These are phyloP conservation scores for Microtus oregoni DNA, from an alignment of 2,113 vertebrate genomes.

Conservation along the genomic window DNA sequence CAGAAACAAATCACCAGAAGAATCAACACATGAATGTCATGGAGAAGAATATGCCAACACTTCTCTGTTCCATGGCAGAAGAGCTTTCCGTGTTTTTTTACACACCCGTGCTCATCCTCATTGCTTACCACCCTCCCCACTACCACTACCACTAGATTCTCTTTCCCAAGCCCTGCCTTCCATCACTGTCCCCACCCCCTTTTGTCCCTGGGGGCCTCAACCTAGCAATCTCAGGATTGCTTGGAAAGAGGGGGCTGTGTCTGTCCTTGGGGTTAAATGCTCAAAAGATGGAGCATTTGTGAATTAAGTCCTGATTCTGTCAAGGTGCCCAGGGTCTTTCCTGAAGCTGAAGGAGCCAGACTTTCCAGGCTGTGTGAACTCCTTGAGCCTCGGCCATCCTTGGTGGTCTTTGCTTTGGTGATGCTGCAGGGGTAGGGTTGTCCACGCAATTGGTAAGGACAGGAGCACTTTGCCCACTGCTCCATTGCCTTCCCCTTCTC, in stretches of 20 bases:
- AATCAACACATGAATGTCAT: neutral
- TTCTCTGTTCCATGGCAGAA: neutral
- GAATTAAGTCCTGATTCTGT: neutral
- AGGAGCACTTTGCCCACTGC: neutral
- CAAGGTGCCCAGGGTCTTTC: neutral
- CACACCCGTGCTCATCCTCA: neutral
- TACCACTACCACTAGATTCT: neutral
- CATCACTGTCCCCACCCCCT: neutral
- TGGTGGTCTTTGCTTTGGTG: neutral
- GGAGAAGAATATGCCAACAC: neutral
- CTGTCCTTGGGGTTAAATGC: neutral
- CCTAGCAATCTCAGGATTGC: neutral
- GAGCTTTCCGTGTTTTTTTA: neutral
- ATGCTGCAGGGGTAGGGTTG: neutral
- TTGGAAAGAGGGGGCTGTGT: neutral
- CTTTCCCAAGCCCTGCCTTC: neutral
- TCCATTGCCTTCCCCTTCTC: neutral
- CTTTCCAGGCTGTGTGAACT: neutral
- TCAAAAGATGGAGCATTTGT: neutral
- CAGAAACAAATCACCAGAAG: slow-evolving; percentile 13
- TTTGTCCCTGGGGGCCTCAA: neutral
- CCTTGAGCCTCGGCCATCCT: neutral
- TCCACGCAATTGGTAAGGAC: neutral
- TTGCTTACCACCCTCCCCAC: too few relatives aligned
- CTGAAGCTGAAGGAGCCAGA: neutral